These are phyloP conservation scores for Steinernema hermaphroditum DNA, from an alignment of 2,888 invertebrate species.

Conservation along the genomic window DNA sequence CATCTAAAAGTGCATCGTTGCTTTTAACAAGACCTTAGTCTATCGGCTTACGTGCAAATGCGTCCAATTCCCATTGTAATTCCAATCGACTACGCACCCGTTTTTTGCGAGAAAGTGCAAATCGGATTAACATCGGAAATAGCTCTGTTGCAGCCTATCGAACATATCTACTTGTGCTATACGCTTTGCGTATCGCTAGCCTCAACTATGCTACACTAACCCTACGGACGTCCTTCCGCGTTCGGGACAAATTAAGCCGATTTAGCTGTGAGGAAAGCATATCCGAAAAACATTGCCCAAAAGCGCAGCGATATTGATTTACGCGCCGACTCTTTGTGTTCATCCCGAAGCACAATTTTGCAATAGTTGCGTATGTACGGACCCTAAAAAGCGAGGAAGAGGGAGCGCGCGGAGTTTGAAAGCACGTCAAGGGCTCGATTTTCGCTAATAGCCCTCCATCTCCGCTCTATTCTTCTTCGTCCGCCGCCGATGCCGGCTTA, in stretches of 20 bases:
- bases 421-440: slow-evolving; percentile 17
- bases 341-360: slow-evolving; percentile 4
- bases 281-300: slow-evolving; percentile 20
- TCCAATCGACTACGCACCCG: no score
- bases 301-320: slow-evolving; percentile 20
- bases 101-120: no score
- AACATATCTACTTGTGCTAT: no score
- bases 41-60: no score
- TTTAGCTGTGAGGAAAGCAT: not conserved
- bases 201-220: no score
- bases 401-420: not conserved
- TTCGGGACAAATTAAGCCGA: not conserved
- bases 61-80: no score
- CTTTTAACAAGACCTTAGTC: no score
- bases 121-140: no score
- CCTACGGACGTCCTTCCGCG: not conserved
- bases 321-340: slow-evolving; percentile 10
- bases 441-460: slow-evolving; percentile 20
- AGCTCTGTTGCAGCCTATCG: no score
- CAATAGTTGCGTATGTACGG: not conserved
- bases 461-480: not conserved
- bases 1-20: no score
- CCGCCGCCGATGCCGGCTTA: not conserved
- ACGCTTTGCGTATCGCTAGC: no score
- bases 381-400: not conserved